These are phyloP conservation scores for Trichechus manatus DNA, from an alignment of 2,113 vertebrate species.

Conservation along the genomic window DNA sequence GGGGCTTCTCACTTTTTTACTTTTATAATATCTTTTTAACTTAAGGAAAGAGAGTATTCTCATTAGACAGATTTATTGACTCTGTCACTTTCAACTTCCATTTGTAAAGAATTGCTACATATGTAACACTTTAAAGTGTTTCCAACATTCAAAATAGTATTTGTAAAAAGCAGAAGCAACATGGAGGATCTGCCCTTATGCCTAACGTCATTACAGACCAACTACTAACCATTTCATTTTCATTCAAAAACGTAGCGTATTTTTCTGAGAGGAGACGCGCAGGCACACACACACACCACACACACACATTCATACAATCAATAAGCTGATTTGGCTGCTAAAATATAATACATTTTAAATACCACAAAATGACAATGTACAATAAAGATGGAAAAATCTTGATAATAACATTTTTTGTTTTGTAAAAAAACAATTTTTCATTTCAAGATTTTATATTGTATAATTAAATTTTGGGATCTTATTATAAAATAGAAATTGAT, in stretches of 20 bases:
- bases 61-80: neutral
- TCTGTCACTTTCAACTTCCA: conserved; percentile 51
- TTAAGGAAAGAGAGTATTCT: conserved; percentile 42
- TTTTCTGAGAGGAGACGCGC: neutral
- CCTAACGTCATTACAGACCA: conserved; percentile 65
- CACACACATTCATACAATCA: too few species aligned
- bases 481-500: neutral
- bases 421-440: neutral
- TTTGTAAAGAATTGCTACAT: conserved; percentile 60
- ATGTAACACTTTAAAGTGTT: conserved; percentile 55
- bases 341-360: conserved; percentile 15
- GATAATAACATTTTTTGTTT: neutral
- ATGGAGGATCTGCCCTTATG: conserved; percentile 46
- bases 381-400: neutral
- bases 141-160: conserved; percentile 51
- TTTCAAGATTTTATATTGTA: neutral
- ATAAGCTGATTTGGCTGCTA: neutral
- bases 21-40: conserved; percentile 39
- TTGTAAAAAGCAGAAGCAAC: neutral
- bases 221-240: conserved; percentile 59
- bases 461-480: neutral
- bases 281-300: neutral
- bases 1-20: fast-evolving
- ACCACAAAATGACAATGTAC: neutral
- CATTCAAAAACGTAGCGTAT: conserved; percentile 30